Evolutionary conservation across 2,888 invertebrate genomes (phyloP).

Genomic region (Platycnemis pennipes): DNA sequence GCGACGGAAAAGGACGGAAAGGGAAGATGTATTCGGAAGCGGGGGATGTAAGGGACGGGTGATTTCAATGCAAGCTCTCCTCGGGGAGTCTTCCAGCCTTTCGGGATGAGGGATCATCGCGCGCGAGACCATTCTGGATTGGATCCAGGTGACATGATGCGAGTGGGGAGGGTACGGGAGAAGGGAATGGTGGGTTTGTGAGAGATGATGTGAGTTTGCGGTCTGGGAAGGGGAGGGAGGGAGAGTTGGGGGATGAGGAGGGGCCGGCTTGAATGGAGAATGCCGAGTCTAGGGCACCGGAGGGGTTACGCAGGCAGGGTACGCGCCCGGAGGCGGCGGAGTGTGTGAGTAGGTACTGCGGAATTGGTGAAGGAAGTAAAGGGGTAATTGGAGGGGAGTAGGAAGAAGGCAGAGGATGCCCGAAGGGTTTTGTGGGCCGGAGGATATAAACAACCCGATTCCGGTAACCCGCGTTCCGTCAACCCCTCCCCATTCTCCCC

Average conservation of each 20-base stretch:
- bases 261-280: neutral
- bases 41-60: neutral
- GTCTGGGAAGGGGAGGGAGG: neutral
- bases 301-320: neutral
- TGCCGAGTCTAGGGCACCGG: neutral
- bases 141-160: neutral
- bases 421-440: neutral
- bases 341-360: neutral
- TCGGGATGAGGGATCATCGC: slow-evolving; percentile 1
- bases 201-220: neutral
- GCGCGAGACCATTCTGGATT: slow-evolving; percentile 31
- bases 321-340: neutral
- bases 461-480: neutral
- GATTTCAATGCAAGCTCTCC: slow-evolving; percentile 8
- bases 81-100: slow-evolving; percentile 22
- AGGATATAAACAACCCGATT: slow-evolving; percentile 64
- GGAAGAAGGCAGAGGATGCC: slow-evolving; percentile 7
- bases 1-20: neutral
- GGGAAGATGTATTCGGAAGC: neutral
- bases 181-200: neutral
- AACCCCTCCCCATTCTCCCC: neutral
- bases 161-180: neutral
- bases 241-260: neutral
- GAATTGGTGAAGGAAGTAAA: neutral
- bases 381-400: neutral